These are phyloP conservation scores for Forficula auricularia DNA, from an alignment of 1,140 invertebrate genomes.

Conservation along the genomic window DNA sequence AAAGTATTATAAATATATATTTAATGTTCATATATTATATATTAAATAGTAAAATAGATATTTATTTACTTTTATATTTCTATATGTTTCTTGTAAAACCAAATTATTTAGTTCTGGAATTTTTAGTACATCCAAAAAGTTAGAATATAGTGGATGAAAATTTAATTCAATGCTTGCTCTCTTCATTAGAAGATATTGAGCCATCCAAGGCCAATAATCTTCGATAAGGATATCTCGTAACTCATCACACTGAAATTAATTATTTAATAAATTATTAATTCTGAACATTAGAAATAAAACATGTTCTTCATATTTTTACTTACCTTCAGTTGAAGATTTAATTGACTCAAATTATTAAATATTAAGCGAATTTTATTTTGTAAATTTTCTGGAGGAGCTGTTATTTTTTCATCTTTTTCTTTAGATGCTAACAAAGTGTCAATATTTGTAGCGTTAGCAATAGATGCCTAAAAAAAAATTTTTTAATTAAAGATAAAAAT, in stretches of 20 bases:
- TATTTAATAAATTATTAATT: too few relatives aligned
- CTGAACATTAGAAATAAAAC: too few relatives aligned
- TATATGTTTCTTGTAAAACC: constrained; percentile 41
- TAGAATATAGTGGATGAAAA: constrained; percentile 47
- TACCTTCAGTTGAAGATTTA: constrained; percentile 41
- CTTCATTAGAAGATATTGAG: constrained; percentile 54
- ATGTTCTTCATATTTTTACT: too few relatives aligned
- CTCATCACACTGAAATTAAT: constrained; percentile 33
- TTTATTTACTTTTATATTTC: constrained; percentile 39
- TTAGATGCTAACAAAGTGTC: constrained; percentile 41
- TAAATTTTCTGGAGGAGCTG: constrained; percentile 28
- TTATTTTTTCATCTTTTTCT: constrained; percentile 36
- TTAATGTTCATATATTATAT: background rate
- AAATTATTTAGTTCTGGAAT: constrained; percentile 27
- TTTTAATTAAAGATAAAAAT: too few relatives aligned
- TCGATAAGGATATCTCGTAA: constrained; percentile 37
- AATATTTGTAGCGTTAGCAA: constrained; percentile 46
- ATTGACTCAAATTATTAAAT: constrained; percentile 48
- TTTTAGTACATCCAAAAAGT: constrained; percentile 38
- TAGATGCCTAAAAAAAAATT: constrained; percentile 32
- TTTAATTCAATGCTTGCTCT: constrained; percentile 50
- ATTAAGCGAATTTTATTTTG: constrained; percentile 48
- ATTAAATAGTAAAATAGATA: too few relatives aligned
- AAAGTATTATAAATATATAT: too few relatives aligned
- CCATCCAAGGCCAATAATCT: constrained; percentile 41